A percentile compares a stretch with the other conserved stretches of the same genome.
These are phyloP conservation scores for Criorhina ranunculi DNA, from an alignment of 2,888 invertebrate species.

Conservation along the genomic window DNA sequence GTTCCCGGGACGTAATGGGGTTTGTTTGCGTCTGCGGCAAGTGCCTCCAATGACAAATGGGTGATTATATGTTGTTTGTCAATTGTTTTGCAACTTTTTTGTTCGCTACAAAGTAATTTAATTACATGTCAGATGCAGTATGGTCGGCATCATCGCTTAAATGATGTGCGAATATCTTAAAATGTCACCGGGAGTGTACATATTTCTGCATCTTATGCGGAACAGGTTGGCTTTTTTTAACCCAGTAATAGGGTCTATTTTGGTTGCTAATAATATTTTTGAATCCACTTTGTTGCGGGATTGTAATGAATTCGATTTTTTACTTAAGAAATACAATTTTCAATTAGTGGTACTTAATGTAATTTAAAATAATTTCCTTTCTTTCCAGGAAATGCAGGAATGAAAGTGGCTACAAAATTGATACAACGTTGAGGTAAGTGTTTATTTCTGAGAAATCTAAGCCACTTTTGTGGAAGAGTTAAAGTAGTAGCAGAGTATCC, in stretches of 20 bases:
- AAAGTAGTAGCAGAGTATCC: too few species aligned
- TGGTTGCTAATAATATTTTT: not conserved
- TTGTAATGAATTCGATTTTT: constrained; percentile 9
- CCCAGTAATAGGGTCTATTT: not conserved
- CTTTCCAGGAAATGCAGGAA: constrained; percentile 15
- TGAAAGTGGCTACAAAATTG: not conserved
- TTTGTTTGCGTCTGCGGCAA: constrained; percentile 35
- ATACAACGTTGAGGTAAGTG: constrained; percentile 12
- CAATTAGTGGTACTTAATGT: not conserved
- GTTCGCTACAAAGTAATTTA: constrained; percentile 48
- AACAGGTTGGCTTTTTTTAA: constrained; percentile 11
- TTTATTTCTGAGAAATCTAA: too few species aligned
- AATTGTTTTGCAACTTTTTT: constrained; percentile 13
- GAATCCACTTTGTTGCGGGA: not conserved
- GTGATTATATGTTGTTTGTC: constrained; percentile 42
- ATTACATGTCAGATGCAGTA: constrained; percentile 38
- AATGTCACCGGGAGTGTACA: constrained; percentile 15
- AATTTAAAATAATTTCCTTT: not conserved
- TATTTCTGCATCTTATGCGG: not conserved
- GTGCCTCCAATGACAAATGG: constrained; percentile 60
- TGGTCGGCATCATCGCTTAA: constrained; percentile 36
- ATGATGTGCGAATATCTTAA: constrained; percentile 32
- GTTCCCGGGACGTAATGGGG: constrained; percentile 33
- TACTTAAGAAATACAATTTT: not conserved
- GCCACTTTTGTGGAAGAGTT: too few species aligned